phyloP scores from a whole-genome alignment of 2,797 vertebrate species.

The Alosa sapidissima region DNA sequence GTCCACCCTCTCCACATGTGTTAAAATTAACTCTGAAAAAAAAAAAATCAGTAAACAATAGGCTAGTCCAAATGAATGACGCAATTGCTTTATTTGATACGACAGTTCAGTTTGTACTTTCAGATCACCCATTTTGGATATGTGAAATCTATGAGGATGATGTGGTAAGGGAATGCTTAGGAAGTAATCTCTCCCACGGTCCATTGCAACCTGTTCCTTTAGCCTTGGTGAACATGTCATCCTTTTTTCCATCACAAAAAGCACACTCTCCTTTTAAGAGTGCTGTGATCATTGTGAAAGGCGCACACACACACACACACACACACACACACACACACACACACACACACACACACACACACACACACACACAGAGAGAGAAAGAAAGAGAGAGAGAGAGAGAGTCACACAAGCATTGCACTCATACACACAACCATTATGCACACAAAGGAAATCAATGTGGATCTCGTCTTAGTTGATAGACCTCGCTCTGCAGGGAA shows the following conservation, averaged over 20 bases:
- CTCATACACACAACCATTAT: too few species aligned
- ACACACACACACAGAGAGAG: too few species aligned
- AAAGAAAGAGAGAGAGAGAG: too few species aligned
- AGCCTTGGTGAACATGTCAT: not conserved
- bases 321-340: not conserved
- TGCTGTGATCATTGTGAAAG: not conserved
- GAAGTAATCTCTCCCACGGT: not conserved
- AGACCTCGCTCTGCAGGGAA: conserved; percentile 18
- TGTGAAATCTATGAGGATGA: not conserved
- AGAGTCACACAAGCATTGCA: too few species aligned
- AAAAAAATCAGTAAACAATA: not conserved
- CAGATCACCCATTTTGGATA: not conserved
- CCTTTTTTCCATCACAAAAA: not conserved
- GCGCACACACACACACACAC: not conserved
- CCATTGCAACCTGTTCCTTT: not conserved
- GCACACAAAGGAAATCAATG: conserved; percentile 14
- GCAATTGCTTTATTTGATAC: not conserved
- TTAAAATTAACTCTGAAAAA: not conserved
- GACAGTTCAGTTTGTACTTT: not conserved
- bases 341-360: too few species aligned
- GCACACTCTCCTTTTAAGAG: not conserved
- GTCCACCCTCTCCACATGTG: not conserved
- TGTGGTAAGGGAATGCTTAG: not conserved
- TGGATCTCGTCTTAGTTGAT: conserved; percentile 10
- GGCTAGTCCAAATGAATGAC: not conserved